A percentile compares a stretch with the other conserved stretches of the same genome.
Conservation (phyloP, 2,797 vertebrate species). For the Myotis daubentonii region DNA sequence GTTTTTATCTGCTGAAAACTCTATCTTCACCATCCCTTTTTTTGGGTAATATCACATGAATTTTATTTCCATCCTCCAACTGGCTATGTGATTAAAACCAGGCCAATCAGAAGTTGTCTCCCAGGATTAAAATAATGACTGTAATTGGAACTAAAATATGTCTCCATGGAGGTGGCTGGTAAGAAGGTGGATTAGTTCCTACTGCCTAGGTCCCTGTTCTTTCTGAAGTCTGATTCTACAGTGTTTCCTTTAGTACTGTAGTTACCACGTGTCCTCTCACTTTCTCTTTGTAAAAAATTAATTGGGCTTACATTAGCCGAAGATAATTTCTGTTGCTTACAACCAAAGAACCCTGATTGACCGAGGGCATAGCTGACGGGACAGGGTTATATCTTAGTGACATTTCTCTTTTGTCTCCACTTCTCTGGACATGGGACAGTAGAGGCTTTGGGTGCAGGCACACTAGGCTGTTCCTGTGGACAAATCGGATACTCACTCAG, state of each 20-base stretch:
- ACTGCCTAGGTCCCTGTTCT: background rate
- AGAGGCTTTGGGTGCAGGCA: background rate
- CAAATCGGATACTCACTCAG: background rate
- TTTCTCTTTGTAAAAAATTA: conserved; percentile 36
- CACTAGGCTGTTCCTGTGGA: background rate
- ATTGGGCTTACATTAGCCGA: background rate
- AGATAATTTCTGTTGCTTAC: background rate
- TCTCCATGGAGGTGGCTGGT: background rate
- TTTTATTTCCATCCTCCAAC: background rate
- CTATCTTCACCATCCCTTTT: background rate
- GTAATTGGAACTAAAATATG: background rate
- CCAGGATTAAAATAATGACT: background rate
- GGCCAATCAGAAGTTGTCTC: background rate
- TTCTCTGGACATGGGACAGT: background rate
- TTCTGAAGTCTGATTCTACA: background rate
- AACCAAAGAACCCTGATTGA: background rate
- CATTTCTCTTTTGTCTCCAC: background rate
- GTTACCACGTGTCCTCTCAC: background rate
- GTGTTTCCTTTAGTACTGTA: background rate
- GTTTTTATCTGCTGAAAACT: background rate
- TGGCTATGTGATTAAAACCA: background rate
- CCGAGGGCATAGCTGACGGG: background rate
- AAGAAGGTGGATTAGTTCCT: background rate
- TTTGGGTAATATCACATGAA: background rate
- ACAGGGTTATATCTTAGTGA: background rate